phyloP scores from a whole-genome alignment of 1,140 invertebrate species.

The Trichomalopsis sarcophagae region DNA sequence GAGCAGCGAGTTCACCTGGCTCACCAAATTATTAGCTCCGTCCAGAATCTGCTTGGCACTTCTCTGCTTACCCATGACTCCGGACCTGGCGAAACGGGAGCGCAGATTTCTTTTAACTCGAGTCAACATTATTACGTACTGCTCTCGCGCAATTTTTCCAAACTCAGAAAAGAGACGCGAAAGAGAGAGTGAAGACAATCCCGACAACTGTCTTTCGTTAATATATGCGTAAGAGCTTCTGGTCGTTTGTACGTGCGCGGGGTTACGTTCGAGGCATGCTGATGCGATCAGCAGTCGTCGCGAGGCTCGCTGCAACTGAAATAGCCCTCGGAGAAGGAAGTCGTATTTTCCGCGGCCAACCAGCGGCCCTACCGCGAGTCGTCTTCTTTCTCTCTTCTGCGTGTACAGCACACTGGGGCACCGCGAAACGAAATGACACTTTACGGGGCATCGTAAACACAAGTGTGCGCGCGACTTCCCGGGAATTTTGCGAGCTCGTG shows the following conservation, averaged over 20 bases:
- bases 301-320: constrained; percentile 70
- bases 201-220: not conserved
- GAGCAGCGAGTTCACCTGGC: constrained; percentile 77
- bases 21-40: constrained; percentile 69
- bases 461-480: not conserved
- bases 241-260: not conserved
- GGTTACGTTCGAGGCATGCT: constrained; percentile 40
- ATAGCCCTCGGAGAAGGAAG: constrained; percentile 66
- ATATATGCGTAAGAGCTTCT: not conserved
- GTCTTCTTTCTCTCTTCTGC: not conserved
- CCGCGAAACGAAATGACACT: constrained; percentile 14
- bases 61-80: constrained; percentile 64
- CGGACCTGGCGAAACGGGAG: constrained; percentile 56
- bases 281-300: constrained; percentile 59
- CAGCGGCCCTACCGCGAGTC: not conserved
- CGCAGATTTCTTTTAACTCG: constrained; percentile 39
- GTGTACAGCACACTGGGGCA: not conserved
- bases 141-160: not conserved
- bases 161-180: not conserved
- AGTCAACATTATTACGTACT: constrained; percentile 13
- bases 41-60: constrained; percentile 61
- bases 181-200: not conserved
- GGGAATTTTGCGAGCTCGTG: not conserved
- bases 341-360: constrained; percentile 54
- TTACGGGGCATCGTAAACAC: constrained; percentile 35